Evolutionary conservation across 2,888 invertebrate genomes (phyloP), one percentile per base, ranked within the genome.

Genomic region (Myopa tessellatipennis): DNA sequence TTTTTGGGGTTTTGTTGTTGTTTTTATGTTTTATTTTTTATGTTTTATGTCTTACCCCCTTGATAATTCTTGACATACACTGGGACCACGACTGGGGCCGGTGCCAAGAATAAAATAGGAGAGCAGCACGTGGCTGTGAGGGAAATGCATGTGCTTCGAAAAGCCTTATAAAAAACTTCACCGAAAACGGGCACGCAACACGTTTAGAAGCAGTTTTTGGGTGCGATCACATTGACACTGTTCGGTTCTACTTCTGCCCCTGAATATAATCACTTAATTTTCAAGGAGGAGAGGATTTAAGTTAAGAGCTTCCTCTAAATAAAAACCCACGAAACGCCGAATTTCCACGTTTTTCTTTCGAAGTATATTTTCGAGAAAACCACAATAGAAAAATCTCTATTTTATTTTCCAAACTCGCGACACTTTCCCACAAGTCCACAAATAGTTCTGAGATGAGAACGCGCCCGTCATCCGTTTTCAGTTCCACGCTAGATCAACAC

Each of bases 401-500:
- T 3, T 45, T 45, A 45, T 45, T 45, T 45, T 45, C 45, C 3
- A 26, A 26, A 1, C 36, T 16, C 14, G 34, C 34, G 58, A 74
- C 63, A 74, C 63, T 68, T 74, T 67, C 38, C 45, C 67, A 52
- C 61, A 67, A 76, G 26, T 58, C 45, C 67, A 52, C 40, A 67
- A 76, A 40, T 58, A 58, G 38, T 60, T 76, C 60, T 36, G 36
- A 38, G 38, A 26, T 16, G 38, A 52, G 55, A 61, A 40, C 50
- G 69, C 55, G 70, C 5, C 16, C 38, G 38, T 65, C 61, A 50
- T 52, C 63, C 68, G 26, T 76, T 63, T 61, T 74, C 69, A 78
- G 81, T 83, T 84, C 87, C 83, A 83, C 86, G 84, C 88, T 88
- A 88, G 88, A 88, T 86, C 88, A 84, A 86, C 85, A 85, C 86